Evolutionary conservation across 2,888 invertebrate species (phyloP).

Genomic region (Mylabris sibirica): DNA sequence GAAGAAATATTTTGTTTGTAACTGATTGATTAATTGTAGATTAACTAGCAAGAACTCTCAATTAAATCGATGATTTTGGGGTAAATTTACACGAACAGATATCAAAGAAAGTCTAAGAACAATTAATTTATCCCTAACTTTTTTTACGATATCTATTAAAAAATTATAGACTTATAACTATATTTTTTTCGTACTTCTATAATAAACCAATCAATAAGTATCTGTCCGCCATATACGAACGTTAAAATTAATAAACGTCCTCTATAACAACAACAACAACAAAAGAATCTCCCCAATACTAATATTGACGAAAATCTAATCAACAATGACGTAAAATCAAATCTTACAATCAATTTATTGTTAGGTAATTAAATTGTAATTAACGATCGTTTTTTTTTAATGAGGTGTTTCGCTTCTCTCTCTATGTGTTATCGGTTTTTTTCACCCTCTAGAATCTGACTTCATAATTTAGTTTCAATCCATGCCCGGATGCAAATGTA

Average conservation of each 20-base stretch:
- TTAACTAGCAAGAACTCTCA: too few species aligned
- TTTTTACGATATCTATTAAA: conserved; percentile 6
- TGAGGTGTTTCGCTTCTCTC: not conserved
- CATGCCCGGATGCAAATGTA: not conserved
- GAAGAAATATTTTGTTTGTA: too few species aligned
- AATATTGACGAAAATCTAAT: not conserved
- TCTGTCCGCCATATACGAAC: not conserved
- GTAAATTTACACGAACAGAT: not conserved
- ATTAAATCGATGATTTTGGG: not conserved
- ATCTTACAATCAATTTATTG: not conserved
- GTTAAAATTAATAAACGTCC: too few species aligned
- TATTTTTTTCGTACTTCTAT: not conserved
- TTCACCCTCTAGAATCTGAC: not conserved
- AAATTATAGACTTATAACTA: not conserved
- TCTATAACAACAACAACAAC: too few species aligned
- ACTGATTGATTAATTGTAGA: too few species aligned
- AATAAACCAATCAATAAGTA: not conserved
- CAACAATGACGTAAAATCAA: not conserved
- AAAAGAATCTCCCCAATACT: not conserved
- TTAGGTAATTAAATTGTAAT: not conserved
- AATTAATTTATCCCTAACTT: not conserved
- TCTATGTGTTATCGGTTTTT: not conserved
- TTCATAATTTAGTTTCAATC: not conserved
- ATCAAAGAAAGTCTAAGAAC: not conserved
- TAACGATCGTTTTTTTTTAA: not conserved